phyloP scores from a whole-genome alignment of 2,888 invertebrate genomes.

The Zaprionus lineosus region DNA sequence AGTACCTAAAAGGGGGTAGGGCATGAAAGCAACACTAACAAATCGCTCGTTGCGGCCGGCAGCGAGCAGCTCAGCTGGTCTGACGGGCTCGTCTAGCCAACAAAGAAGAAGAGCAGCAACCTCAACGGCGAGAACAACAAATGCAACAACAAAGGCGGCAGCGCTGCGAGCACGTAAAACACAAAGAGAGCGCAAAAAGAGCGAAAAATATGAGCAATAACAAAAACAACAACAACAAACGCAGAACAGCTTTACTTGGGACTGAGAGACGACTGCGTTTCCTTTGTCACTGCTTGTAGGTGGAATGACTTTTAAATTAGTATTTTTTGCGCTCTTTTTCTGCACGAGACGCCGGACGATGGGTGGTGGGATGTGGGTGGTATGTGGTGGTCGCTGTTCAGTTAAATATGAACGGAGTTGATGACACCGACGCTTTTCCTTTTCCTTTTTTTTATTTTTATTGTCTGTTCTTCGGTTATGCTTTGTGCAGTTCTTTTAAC shows the following conservation, averaged over 20 bases:
- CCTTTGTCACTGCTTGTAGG: constrained; percentile 37
- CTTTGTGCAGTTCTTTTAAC: no score
- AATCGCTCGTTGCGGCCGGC: constrained; percentile 30
- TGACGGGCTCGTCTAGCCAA: constrained; percentile 51
- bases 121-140: not conserved
- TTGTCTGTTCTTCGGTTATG: no score
- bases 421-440: not conserved
- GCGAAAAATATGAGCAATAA: not conserved
- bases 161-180: not conserved
- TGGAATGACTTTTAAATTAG: constrained; percentile 43
- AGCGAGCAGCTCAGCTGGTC: constrained; percentile 42
- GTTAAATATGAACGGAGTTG: constrained; percentile 17
- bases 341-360: no score
- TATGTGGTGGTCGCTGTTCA: no score
- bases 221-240: constrained; percentile 3
- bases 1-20: not conserved
- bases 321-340: not conserved
- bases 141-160: not conserved
- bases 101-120: not conserved
- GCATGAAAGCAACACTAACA: constrained; percentile 30
- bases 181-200: constrained; percentile 32
- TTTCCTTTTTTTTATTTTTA: not conserved
- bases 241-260: not conserved
- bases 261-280: constrained; percentile 3
- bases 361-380: no score